Conservation (phyloP, 2,888 invertebrate genomes). For the Drosophila flavopinicola region DNA sequence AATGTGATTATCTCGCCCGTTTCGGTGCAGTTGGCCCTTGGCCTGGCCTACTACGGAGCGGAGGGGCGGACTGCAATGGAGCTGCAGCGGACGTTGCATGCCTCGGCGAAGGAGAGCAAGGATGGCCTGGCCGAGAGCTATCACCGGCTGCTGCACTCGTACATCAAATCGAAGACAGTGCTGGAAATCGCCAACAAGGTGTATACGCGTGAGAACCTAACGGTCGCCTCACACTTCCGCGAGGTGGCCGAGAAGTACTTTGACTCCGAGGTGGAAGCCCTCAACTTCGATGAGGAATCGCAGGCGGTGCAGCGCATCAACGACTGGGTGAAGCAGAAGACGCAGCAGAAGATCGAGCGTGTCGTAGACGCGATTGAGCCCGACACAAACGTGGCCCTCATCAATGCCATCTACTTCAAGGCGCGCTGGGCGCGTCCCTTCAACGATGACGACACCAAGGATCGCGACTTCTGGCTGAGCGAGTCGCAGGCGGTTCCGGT, state of each 20-base stretch:
- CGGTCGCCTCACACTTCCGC: constrained; percentile 86
- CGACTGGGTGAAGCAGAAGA: constrained; percentile 91
- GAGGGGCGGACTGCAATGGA: constrained; percentile 75
- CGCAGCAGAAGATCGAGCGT: constrained; percentile 92
- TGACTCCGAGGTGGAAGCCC: constrained; percentile 87
- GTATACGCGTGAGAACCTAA: constrained; percentile 87
- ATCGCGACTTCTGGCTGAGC: constrained; percentile 88
- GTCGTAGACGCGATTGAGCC: constrained; percentile 87
- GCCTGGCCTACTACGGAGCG: constrained; percentile 79
- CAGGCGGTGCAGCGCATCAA: constrained; percentile 89
- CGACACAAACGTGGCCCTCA: constrained; percentile 89
- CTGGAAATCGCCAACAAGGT: constrained; percentile 90
- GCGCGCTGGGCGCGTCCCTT: constrained; percentile 91
- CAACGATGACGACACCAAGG: constrained; percentile 86
- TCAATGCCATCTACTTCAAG: constrained; percentile 95
- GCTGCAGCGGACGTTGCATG: constrained; percentile 75
- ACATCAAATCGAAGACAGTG: constrained; percentile 80
- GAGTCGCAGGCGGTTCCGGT: constrained; percentile 85
- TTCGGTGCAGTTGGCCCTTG: constrained; percentile 77
- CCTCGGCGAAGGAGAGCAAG: constrained; percentile 78
- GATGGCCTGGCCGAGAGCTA: constrained; percentile 78
- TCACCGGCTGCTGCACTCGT: constrained; percentile 76
- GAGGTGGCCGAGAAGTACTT: constrained; percentile 87
- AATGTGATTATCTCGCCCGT: constrained; percentile 82
- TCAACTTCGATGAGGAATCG: constrained; percentile 87